phyloP scores from a whole-genome alignment of 2,797 vertebrate species.

The Gila robusta region DNA sequence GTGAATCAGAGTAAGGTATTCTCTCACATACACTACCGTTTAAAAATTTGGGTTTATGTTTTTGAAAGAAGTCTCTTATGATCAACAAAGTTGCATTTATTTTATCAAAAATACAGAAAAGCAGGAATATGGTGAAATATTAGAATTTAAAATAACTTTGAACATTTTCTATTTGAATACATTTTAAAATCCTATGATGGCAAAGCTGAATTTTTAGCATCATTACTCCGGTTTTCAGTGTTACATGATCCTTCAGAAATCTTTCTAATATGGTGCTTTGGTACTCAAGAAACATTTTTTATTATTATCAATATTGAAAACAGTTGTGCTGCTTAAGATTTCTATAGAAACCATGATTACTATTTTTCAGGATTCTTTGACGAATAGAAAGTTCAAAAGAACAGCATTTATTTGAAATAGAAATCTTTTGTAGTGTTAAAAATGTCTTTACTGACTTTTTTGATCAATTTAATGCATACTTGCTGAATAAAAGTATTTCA shows the following conservation, averaged over 20 bases:
- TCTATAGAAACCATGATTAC: background rate
- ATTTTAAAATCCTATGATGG: background rate
- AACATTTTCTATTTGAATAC: background rate
- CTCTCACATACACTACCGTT: background rate
- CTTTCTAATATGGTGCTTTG: background rate
- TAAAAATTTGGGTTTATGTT: constrained; percentile 4
- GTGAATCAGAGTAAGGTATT: constrained; percentile 10
- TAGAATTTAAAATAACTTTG: background rate
- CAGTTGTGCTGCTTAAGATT: background rate
- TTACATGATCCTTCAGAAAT: background rate
- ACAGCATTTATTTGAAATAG: background rate
- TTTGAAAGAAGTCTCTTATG: background rate
- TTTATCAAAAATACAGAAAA: background rate
- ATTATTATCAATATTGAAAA: background rate
- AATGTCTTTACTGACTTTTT: background rate
- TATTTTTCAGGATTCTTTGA: background rate
- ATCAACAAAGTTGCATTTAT: background rate
- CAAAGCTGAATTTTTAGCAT: background rate
- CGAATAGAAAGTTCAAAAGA: background rate
- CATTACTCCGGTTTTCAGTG: background rate
- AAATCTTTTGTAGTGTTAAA: background rate
- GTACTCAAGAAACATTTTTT: background rate
- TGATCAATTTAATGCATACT: background rate
- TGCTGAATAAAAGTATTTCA: background rate
- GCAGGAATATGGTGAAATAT: background rate